A percentile compares a stretch with the other conserved stretches of the same genome.
These are phyloP conservation scores for Alethe diademata DNA, from an alignment of 2,113 vertebrate genomes.

Conservation along the genomic window DNA sequence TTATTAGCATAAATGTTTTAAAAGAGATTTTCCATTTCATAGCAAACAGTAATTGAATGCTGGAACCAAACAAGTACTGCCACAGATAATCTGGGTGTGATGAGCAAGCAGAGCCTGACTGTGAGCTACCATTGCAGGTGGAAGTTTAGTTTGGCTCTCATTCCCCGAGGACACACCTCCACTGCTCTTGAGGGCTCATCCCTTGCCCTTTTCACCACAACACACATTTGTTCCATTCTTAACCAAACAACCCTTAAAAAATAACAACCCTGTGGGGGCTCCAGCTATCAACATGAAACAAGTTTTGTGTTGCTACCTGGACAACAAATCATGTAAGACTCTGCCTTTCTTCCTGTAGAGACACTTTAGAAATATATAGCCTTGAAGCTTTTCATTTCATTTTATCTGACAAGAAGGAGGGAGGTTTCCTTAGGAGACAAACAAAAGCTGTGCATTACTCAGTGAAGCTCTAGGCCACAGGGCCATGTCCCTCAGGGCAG, in stretches of 20 bases:
- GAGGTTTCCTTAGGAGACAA: background rate
- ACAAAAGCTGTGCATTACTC: background rate
- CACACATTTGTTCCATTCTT: background rate
- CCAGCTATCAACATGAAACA: background rate
- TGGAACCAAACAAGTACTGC: background rate
- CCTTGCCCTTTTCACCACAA: background rate
- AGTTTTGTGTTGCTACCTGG: accelerated
- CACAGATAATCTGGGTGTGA: background rate
- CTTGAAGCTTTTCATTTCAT: background rate
- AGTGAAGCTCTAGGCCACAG: background rate
- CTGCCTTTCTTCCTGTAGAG: background rate
- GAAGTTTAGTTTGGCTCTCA: background rate
- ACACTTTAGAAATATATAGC: accelerated
- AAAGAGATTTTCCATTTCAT: background rate
- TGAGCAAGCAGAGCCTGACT: background rate
- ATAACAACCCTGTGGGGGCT: accelerated
- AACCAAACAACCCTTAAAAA: background rate
- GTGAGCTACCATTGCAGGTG: accelerated
- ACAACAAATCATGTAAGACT: background rate
- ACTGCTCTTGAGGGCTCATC: too few species aligned
- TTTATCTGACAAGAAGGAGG: background rate
- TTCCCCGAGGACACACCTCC: too few species aligned
- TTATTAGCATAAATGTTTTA: background rate
- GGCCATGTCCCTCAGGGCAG: accelerated
- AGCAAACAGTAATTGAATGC: background rate